These are phyloP conservation scores for Seladonia tumulorum DNA, from an alignment of 2,888 invertebrate species.

Conservation along the genomic window DNA sequence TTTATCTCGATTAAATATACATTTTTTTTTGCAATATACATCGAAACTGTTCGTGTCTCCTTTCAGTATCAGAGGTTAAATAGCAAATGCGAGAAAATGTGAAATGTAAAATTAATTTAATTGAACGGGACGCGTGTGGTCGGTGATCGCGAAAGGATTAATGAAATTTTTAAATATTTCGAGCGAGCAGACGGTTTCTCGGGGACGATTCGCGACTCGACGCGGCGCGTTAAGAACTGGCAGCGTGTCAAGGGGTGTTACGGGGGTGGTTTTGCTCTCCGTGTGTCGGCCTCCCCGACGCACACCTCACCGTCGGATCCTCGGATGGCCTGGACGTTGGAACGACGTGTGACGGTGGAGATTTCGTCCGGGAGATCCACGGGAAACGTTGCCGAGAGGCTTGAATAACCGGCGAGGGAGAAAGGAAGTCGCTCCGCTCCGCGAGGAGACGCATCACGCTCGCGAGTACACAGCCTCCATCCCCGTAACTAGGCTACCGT, in stretches of 20 bases:
- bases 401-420: constrained; percentile 54
- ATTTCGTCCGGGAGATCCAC: constrained; percentile 67
- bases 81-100: no score
- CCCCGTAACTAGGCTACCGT: constrained; percentile 49
- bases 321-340: constrained; percentile 59
- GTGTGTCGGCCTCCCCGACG: neutral
- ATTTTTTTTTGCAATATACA: no score
- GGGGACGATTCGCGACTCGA: constrained; percentile 51
- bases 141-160: constrained; percentile 26
- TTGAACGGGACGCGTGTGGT: neutral
- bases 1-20: no score
- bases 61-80: no score
- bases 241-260: constrained; percentile 30
- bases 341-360: constrained; percentile 67
- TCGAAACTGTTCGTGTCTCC: no score
- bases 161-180: constrained; percentile 42
- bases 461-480: constrained; percentile 46
- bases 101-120: neutral
- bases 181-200: constrained; percentile 63
- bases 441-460: constrained; percentile 43
- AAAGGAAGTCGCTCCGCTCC: neutral
- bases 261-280: constrained; percentile 20
- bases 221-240: constrained; percentile 64
- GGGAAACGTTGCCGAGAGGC: constrained; percentile 49
- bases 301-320: constrained; percentile 37